A percentile compares a stretch with the other conserved stretches of the same genome.
These are phyloP conservation scores for Drosophila parabipectinata DNA, from an alignment of 1,140 invertebrate genomes.

Conservation along the genomic window DNA sequence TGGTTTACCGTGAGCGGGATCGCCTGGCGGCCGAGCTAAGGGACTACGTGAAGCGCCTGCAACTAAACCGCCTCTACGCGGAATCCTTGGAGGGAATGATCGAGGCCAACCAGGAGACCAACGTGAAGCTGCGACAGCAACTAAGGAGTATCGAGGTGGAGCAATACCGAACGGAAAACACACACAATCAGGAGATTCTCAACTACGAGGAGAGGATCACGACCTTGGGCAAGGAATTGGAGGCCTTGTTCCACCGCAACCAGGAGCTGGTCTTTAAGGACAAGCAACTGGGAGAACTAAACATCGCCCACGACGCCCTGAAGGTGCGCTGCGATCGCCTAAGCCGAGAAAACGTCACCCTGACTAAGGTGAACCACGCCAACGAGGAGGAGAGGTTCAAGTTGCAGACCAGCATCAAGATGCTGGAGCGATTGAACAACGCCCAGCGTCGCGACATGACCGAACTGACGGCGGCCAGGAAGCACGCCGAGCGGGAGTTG, in stretches of 20 bases:
- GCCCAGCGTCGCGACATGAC: not conserved
- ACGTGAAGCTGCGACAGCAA: not conserved
- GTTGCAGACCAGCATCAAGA: not conserved
- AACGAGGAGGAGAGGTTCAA: slow-evolving; percentile 13
- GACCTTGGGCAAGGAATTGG: slow-evolving; percentile 17
- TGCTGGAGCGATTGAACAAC: not conserved
- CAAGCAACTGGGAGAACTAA: not conserved
- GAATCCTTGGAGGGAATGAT: slow-evolving; percentile 77
- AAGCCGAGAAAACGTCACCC: slow-evolving; percentile 6
- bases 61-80: slow-evolving; percentile 73
- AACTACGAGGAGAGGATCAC: slow-evolving; percentile 84
- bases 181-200: slow-evolving; percentile 75
- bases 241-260: not conserved
- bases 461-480: not conserved
- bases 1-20: slow-evolving; percentile 84
- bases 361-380: not conserved
- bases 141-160: slow-evolving; percentile 18
- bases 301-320: not conserved
- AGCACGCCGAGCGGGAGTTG: not conserved
- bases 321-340: slow-evolving; percentile 18
- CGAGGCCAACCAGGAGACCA: not conserved
- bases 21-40: slow-evolving; percentile 83
- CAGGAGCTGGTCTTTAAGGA: not conserved
- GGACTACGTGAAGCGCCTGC: slow-evolving; percentile 81
- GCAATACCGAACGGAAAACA: slow-evolving; percentile 3